Percentiles rank a stretch among this genome's conserved stretches.
Evolutionary conservation across 37 sponge, comb jelly and placozoan genomes (phyloP).

Genomic region (Tethya wilhelma): DNA sequence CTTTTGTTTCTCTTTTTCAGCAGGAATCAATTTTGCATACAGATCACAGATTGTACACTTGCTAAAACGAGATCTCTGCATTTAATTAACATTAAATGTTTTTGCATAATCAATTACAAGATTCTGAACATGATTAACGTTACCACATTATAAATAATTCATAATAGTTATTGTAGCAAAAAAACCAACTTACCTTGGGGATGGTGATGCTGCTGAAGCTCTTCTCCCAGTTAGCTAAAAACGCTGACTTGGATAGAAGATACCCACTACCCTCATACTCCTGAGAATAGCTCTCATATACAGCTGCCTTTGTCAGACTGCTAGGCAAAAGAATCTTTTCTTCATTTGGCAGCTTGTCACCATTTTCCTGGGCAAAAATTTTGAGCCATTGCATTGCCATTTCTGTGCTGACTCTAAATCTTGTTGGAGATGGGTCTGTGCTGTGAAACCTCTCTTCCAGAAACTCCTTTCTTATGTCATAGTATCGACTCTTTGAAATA

Average conservation of each 20-base stretch:
- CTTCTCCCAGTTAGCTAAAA: constrained; percentile 15
- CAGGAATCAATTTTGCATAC: constrained; percentile 3
- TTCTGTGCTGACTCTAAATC: neutral
- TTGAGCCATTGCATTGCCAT: constrained; percentile 21
- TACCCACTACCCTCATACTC: constrained; percentile 13
- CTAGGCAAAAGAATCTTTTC: constrained; percentile 11
- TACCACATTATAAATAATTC: neutral
- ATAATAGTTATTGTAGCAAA: neutral
- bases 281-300: constrained; percentile 4
- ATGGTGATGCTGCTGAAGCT: neutral
- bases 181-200: constrained; percentile 16
- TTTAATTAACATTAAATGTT: too few relatives aligned
- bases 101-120: too few relatives aligned
- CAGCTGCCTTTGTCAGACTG: neutral
- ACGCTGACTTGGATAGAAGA: constrained; percentile 5
- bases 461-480: constrained; percentile 5
- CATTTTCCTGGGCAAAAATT: constrained; percentile 23
- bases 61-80: constrained; percentile 20
- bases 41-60: constrained; percentile 22
- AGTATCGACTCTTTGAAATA: constrained; percentile 14
- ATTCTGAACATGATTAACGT: too few relatives aligned
- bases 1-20: neutral
- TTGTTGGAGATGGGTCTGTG: neutral
- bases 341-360: constrained; percentile 16
- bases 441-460: neutral